A percentile compares a stretch with the other conserved stretches of the same genome.
Conservation (phyloP, 2,797 vertebrate genomes). For the Sphaeramia orbicularis region DNA sequence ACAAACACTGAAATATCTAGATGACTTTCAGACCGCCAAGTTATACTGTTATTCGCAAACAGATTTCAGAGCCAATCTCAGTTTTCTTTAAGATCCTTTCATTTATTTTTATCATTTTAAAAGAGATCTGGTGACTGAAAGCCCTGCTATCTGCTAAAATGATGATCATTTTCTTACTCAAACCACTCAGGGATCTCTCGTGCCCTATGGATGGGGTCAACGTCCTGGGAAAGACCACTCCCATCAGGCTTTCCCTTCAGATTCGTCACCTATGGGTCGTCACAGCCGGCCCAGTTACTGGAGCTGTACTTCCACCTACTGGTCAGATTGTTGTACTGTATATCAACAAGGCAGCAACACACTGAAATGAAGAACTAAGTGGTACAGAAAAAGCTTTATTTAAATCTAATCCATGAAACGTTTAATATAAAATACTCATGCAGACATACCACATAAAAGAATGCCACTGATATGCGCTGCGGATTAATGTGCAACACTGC, state of each 20-base stretch:
- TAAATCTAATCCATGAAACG: conserved; percentile 57
- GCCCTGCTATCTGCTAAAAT: too few relatives aligned
- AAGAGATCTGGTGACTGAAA: too few relatives aligned
- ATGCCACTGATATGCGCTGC: conserved; percentile 47
- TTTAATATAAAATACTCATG: conserved; percentile 60
- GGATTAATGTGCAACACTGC: conserved; percentile 73
- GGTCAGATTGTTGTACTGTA: conserved; percentile 48
- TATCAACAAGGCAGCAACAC: not conserved
- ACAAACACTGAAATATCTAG: not conserved
- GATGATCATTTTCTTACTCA: too few relatives aligned
- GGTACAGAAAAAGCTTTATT: conserved; percentile 68
- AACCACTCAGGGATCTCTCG: too few relatives aligned
- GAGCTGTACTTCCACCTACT: conserved; percentile 64
- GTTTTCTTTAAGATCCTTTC: too few relatives aligned
- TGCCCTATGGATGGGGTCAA: too few relatives aligned
- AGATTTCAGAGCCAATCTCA: not conserved
- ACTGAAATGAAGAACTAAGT: conserved; percentile 19
- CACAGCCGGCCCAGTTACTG: conserved; percentile 1
- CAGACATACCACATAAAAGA: conserved; percentile 46
- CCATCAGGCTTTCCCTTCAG: not conserved
- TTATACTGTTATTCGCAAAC: not conserved
- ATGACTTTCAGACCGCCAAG: not conserved
- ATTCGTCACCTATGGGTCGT: not conserved
- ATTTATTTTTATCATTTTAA: not conserved
- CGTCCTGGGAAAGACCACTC: too few relatives aligned